Base-by-base conservation (phyloP, 2,888 invertebrate species). In the Odontothrips loti region DNA sequence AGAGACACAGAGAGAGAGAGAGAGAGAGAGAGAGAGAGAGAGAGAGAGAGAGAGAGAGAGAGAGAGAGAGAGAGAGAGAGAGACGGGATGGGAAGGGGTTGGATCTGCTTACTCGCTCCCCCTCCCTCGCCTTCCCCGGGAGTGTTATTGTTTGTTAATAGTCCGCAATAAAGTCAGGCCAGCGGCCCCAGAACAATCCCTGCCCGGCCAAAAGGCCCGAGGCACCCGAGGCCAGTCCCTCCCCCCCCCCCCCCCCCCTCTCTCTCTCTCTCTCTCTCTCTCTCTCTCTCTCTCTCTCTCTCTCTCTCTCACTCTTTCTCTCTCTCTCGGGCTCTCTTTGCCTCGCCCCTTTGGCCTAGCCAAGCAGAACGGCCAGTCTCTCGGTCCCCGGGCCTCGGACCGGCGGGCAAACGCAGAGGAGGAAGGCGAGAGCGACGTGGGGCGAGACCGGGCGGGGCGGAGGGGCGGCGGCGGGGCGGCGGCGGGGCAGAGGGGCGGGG, bases 111-210 rank as follows among this genome's bases (percentile, higher is more conserved):
- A 58, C 58, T 58, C 58, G 17, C 58, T 17, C 10, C 68, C 68
- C 27, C 68, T 63, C 23, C 68, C 68, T 20, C 68, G 23, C 23
- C 68, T 58, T 15, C 58, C 17, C 58, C 58, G 17, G 34, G 58
- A 27, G 68, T 75, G 68, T 75, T 75, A 75, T 75, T 75, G 68
- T 75, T 75, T 75, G 68, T 75, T 75, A 75, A 75, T 75, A 75
- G 68, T 75, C 68, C 68, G 68, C 68, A 75, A 75, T 75, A 75
- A 75, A 75, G 68, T 75, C 23, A 27, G 68, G 68, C 58, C 58
- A 20, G 58, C 58, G 58, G 58, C 58, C 68, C 68, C 68, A 23
- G 68, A 27, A 23, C 68, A 75, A 27, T 27, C 68, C 23, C 68
- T 23, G 68, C 23, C 68, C 68, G 11, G 68, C 68, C 58, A 15